A percentile compares a stretch with the other conserved stretches of the same genome.
Evolutionary conservation across 1,140 invertebrate species (phyloP).

Genomic region (Magallana ariakensis): DNA sequence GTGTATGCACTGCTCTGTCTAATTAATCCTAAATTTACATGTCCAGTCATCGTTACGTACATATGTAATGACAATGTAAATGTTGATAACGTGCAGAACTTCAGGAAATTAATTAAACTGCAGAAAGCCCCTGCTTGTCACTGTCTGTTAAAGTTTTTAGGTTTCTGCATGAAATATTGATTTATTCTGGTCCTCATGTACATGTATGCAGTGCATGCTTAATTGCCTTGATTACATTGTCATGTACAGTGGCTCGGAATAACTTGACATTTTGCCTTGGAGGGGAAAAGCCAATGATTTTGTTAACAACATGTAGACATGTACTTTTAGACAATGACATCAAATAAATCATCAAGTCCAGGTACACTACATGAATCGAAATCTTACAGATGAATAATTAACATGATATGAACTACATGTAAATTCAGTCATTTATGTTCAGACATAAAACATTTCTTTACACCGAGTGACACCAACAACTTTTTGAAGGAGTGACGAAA

Average conservation of each 20-base stretch:
- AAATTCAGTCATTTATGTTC: constrained; percentile 24
- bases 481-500: neutral
- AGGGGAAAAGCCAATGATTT: neutral
- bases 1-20: neutral
- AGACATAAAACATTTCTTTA: constrained; percentile 26
- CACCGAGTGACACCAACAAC: constrained; percentile 15
- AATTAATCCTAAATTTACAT: constrained; percentile 18
- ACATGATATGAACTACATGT: constrained; percentile 10
- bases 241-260: neutral
- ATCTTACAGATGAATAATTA: constrained; percentile 29
- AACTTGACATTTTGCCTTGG: constrained; percentile 6
- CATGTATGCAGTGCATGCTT: neutral
- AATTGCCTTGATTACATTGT: constrained; percentile 20
- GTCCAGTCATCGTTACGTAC: neutral
- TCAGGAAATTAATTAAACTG: constrained; percentile 29
- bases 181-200: constrained; percentile 9
- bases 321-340: constrained; percentile 4
- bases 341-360: neutral
- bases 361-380: neutral
- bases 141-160: neutral
- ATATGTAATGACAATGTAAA: constrained; percentile 13
- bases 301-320: constrained; percentile 31
- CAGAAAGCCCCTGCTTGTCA: constrained; percentile 3
- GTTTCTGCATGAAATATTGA: constrained; percentile 12
- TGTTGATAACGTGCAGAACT: constrained; percentile 18